Evolutionary conservation across 2,797 vertebrate genomes (phyloP).

Genomic region (Oreonectes daqikongensis): DNA sequence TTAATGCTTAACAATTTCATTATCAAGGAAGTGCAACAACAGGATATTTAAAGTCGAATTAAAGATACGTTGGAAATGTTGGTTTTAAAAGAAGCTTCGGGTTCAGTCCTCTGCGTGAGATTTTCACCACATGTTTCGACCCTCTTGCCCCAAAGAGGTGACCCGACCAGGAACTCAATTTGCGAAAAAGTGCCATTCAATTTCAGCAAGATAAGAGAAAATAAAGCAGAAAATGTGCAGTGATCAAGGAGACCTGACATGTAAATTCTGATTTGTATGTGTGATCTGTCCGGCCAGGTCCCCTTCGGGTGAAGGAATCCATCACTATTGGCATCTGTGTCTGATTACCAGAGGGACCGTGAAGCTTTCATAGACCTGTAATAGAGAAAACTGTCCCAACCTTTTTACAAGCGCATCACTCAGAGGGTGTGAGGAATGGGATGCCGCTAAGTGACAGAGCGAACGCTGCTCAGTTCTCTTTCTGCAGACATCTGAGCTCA

Average conservation of each 20-base stretch:
- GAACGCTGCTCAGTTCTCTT: constrained; percentile 44
- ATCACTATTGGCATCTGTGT: constrained; percentile 77
- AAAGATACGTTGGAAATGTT: constrained; percentile 30
- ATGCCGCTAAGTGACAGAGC: constrained; percentile 48
- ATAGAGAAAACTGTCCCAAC: constrained; percentile 75
- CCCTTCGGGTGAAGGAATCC: constrained; percentile 67
- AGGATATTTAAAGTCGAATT: constrained; percentile 10
- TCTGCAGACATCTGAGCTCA: constrained; percentile 58
- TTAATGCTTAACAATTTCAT: constrained; percentile 10
- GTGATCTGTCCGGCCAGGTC: constrained; percentile 50
- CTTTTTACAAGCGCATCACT: constrained; percentile 77
- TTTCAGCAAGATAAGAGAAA: constrained; percentile 34
- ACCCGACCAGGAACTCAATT: constrained; percentile 35
- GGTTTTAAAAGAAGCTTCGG: constrained; percentile 21
- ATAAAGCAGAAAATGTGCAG: constrained; percentile 68
- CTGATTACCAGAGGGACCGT: constrained; percentile 74
- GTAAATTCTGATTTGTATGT: constrained; percentile 75
- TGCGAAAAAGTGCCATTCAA: constrained; percentile 47
- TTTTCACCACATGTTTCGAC: constrained; percentile 28
- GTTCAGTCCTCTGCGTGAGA: constrained; percentile 7
- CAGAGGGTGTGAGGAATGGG: constrained; percentile 67
- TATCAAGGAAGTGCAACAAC: not conserved
- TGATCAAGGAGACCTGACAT: constrained; percentile 71
- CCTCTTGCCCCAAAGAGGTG: constrained; percentile 31
- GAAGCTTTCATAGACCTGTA: constrained; percentile 74